phyloP scores from a whole-genome alignment of 1,140 invertebrate species.

The Propsilocerus akamusi region DNA sequence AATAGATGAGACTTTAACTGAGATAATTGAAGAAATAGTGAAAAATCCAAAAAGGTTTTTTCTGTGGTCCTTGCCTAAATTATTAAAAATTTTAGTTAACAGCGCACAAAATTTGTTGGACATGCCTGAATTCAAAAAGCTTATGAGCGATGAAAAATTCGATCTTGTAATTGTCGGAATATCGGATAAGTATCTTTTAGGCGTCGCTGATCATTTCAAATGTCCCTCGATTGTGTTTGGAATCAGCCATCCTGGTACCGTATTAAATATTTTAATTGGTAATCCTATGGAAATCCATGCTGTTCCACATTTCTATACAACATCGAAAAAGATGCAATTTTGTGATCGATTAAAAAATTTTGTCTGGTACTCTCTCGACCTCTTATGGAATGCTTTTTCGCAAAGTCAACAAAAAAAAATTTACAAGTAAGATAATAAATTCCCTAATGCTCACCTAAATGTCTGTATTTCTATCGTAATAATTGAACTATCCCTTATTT shows the following conservation, averaged over 20 bases:
- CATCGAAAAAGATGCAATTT: background rate
- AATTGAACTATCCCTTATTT: too few relatives aligned
- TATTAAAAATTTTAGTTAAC: background rate
- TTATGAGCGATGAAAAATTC: constrained; percentile 10
- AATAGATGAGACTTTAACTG: background rate
- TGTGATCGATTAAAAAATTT: constrained; percentile 5
- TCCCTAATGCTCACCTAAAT: too few relatives aligned
- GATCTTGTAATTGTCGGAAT: constrained; percentile 18
- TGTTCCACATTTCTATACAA: constrained; percentile 9
- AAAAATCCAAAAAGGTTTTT: background rate
- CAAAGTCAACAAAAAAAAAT: background rate
- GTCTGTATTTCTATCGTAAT: too few relatives aligned
- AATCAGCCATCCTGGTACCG: constrained; percentile 8
- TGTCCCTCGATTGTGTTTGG: constrained; percentile 15
- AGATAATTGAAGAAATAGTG: background rate
- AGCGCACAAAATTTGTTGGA: background rate
- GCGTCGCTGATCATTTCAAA: constrained; percentile 14
- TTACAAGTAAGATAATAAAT: background rate
- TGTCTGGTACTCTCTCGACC: background rate
- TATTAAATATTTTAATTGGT: constrained; percentile 10
- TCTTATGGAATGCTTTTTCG: constrained; percentile 4
- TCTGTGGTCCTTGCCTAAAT: background rate
- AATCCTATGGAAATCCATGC: constrained; percentile 14
- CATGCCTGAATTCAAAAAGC: background rate
- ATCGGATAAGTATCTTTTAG: constrained; percentile 19